Base-by-base conservation (phyloP, 2,888 invertebrate species). In the Biston betularia region DNA sequence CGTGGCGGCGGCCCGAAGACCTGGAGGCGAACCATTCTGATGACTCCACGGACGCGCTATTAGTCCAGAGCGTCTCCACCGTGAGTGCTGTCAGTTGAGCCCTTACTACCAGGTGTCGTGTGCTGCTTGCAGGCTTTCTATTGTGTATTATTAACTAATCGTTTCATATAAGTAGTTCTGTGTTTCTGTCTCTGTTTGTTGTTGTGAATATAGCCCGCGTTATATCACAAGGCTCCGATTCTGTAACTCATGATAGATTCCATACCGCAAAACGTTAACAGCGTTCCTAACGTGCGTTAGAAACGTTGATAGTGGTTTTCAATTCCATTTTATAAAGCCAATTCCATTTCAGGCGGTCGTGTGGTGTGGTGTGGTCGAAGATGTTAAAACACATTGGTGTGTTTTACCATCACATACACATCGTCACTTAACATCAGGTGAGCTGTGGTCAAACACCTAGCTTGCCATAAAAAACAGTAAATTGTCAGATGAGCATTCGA, bases 1-100 rank as follows among this genome's bases (percentile, higher is more conserved):
- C 96, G 0, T 97, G 97, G 97, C 93, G 95, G 53, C 94, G 95
- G 77, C 95, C 96, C 11, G 94, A 94, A 63, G 92, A 94, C 73
- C 82, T 94, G 66, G 94, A 94, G 69, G 89, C 91, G 42, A 86
- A 82, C 67, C 86, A 89, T 62, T 89, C 91, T 6, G 94, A 93
- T 72, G 92, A 94, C 82, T 91, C 92, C 44, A 84, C 89, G 33
- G 93, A 93, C 85, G 91, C 91, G 79, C 94, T 94, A 72, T 94
- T 95, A 53, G 95, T 95, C 65, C 95, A 95, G 81, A 92, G 94
- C 82, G 94, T 94, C 77, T 94, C 95, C 84, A 94, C 94, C 87
- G 95, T 95, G 94, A 92, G 92, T 90, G 91, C 93, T 93, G 93
- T 93, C 93, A 93, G 93, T 93, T 84, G 83, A 83, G 71, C 75